Percentiles rank a stretch among this genome's conserved stretches.
phyloP scores from a whole-genome alignment of 2,113 vertebrate genomes.

The Anarhynchus alexandrinus region DNA sequence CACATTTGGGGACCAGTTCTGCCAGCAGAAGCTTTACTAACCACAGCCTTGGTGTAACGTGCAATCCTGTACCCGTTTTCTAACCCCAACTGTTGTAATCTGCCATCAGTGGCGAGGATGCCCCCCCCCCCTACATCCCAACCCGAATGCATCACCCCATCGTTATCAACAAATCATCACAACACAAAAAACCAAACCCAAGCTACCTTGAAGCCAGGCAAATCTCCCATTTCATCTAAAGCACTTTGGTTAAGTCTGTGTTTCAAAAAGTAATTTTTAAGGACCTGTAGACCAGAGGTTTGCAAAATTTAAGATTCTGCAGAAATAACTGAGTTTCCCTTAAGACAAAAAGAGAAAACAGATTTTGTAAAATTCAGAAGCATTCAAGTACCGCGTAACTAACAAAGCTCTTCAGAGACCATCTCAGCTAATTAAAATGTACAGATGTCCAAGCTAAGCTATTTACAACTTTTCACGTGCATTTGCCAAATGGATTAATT shows the following conservation, averaged over 20 bases:
- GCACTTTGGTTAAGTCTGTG: neutral
- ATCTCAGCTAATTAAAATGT: neutral
- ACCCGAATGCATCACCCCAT: neutral
- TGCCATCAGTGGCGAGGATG: neutral
- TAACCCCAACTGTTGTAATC: neutral
- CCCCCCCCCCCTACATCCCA: neutral
- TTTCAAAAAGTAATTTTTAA: neutral
- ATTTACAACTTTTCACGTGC: neutral
- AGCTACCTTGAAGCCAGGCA: neutral
- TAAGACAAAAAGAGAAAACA: neutral
- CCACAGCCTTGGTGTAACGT: neutral
- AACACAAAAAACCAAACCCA: neutral
- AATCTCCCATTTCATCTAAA: neutral
- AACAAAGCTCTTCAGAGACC: neutral
- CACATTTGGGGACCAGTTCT: neutral
- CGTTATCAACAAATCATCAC: neutral
- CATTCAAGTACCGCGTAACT: neutral
- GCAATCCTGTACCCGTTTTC: neutral
- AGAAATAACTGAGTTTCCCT: neutral
- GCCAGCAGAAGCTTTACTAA: neutral
- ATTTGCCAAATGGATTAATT: neutral
- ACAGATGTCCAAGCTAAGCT: neutral
- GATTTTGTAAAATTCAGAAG: neutral
- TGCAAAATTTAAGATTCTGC: neutral
- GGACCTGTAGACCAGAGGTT: neutral